Evolutionary conservation across 2,113 vertebrate species (phyloP), one percentile per base, ranked within the genome.

Genomic region (Istiophorus platypterus): DNA sequence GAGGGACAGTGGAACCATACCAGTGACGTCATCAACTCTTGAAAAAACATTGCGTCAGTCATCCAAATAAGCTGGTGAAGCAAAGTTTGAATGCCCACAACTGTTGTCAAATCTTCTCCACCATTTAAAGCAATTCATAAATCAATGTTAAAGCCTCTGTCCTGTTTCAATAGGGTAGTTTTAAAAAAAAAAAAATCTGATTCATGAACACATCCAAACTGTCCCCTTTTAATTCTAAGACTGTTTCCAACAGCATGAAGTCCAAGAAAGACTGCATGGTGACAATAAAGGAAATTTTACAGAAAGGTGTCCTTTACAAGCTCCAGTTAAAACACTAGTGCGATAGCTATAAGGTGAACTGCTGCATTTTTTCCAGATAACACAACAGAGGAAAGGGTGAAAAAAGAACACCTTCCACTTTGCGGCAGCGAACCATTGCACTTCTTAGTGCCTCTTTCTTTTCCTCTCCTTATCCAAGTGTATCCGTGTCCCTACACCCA

Each of bases 121-220:
- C 27, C 22, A 63, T 63, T 57, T 57, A 49, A 82, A 84, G 57
- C 2, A 7, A 66, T 81, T 66, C 45, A n/a, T 52, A 61, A 76
- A 88, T 69, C 47, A 27, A 8, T 64, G 56, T 64, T 20, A 73
- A 24, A 24, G n/a, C 37, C 37, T 56, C n/a, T n/a, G 0, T 82
- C 57, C 51, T 57, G 15, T 56, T 66, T 84, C 41, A 74, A n/a
- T 29, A 20, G 7, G n/a, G 47, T 31, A 24, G 24, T n/a, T 57
- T 57, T 61, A 4, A 12, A 18, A 1, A 31, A 47, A 4, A 12
- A 18, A 1, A 31, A 47, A 29, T 29, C 1, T 9, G 42, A 73
- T 80, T 59, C 11, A 74, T 69, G 51, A 61, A 66, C n/a, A 39
- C 27, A 58, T 64, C 29, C 47, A 51, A 22, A 59, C 27, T 47